These are phyloP conservation scores for Trinectes maculatus DNA, from an alignment of 2,113 vertebrate species.

Conservation along the genomic window DNA sequence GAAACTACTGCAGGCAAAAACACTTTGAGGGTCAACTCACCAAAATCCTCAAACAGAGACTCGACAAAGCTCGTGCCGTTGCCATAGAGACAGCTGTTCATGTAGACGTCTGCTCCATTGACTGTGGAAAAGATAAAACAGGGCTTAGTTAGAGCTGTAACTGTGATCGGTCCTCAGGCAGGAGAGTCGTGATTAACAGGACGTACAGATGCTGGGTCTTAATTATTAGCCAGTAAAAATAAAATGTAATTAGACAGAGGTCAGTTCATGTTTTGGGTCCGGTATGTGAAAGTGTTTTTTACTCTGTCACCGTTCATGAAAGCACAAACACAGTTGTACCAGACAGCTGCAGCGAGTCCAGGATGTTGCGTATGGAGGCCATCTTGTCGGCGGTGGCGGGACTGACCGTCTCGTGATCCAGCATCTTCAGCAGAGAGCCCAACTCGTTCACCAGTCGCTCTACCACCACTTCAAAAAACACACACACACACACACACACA, in stretches of 20 bases:
- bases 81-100: slow-evolving; percentile 92
- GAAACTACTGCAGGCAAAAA: neutral
- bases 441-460: slow-evolving; percentile 94
- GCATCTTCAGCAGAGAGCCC: slow-evolving; percentile 88
- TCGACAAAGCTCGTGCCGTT: slow-evolving; percentile 98
- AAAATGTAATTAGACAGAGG: neutral
- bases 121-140: slow-evolving; percentile 75
- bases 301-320: neutral
- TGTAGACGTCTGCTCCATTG: slow-evolving; percentile 88
- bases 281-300: neutral
- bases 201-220: neutral
- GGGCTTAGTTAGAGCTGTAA: slow-evolving; percentile 10
- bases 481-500: no score
- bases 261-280: neutral
- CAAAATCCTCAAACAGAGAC: slow-evolving; percentile 96
- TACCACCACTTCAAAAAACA: slow-evolving; percentile 76
- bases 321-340: slow-evolving; percentile 75
- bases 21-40: slow-evolving; percentile 72
- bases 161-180: neutral
- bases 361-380: slow-evolving; percentile 87
- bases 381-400: slow-evolving; percentile 91
- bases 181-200: slow-evolving; percentile 8
- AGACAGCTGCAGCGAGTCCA: slow-evolving; percentile 90
- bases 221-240: neutral
- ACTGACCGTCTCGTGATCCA: slow-evolving; percentile 94